Evolutionary conservation across 2,797 vertebrate species (phyloP).

Genomic region (Perdix hodgsoniae): DNA sequence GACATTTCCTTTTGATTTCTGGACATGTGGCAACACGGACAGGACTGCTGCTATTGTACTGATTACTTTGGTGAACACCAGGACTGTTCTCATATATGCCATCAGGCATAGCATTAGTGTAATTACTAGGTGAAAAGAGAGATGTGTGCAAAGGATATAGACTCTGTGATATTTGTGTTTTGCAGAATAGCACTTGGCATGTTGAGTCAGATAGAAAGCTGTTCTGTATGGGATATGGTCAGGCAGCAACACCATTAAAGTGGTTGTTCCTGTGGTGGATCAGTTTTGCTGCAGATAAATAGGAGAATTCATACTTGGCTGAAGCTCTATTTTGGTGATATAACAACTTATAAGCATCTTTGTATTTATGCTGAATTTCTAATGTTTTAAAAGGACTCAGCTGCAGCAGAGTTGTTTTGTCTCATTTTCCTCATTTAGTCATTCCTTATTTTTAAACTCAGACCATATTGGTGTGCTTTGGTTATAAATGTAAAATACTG

Average conservation of each 20-base stretch:
- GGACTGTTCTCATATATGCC: not conserved
- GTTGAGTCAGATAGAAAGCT: not conserved
- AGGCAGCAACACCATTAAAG: not conserved
- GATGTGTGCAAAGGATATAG: not conserved
- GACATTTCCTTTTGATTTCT: not conserved
- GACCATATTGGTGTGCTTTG: not conserved
- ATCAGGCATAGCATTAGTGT: not conserved
- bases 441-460: constrained; percentile 9
- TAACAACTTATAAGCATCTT: not conserved
- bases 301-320: not conserved
- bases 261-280: not conserved
- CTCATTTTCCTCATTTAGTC: constrained; percentile 15
- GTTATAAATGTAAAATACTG: not conserved
- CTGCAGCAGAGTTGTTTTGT: not conserved
- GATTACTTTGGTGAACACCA: not conserved
- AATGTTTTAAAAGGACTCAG: not conserved
- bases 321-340: not conserved
- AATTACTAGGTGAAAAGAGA: not conserved
- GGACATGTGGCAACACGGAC: not conserved
- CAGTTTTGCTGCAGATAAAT: not conserved
- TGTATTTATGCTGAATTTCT: not conserved
- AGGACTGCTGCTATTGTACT: not conserved
- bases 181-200: not conserved
- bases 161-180: not conserved
- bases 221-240: not conserved